Conservation (phyloP, 1,140 invertebrate genomes). For the Andrena cerasifolii region DNA sequence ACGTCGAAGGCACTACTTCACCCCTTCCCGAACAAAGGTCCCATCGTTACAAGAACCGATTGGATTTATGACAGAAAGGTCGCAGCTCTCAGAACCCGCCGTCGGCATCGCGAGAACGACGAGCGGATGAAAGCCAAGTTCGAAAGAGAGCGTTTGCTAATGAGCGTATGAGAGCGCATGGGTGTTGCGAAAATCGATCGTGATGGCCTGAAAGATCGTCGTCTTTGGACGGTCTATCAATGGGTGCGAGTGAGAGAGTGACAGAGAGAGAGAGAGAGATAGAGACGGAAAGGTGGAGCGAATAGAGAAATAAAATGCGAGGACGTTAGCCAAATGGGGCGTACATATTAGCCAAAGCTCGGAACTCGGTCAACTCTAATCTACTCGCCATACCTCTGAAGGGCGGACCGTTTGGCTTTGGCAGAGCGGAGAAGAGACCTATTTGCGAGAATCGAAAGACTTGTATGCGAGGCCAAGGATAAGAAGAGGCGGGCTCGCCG, state of each 20-base stretch:
- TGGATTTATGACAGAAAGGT: neutral
- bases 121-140: conserved; percentile 35
- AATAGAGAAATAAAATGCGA: conserved; percentile 38
- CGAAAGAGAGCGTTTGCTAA: conserved; percentile 32
- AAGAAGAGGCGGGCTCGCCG: conserved; percentile 33
- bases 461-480: conserved; percentile 69
- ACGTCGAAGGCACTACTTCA: neutral
- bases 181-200: neutral
- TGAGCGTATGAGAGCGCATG: neutral
- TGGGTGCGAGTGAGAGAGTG: neutral
- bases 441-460: conserved; percentile 75
- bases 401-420: conserved; percentile 78
- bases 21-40: neutral
- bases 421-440: conserved; percentile 77
- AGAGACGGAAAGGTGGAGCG: neutral
- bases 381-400: conserved; percentile 76
- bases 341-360: conserved; percentile 64
- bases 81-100: conserved; percentile 58
- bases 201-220: neutral
- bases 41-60: too few relatives aligned
- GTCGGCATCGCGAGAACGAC: conserved; percentile 58
- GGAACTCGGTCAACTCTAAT: conserved; percentile 63
- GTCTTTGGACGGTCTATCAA: neutral
- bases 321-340: conserved; percentile 59
- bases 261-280: neutral